Evolutionary conservation across 2,888 invertebrate species (phyloP).

Genomic region (Erannis defoliaria): DNA sequence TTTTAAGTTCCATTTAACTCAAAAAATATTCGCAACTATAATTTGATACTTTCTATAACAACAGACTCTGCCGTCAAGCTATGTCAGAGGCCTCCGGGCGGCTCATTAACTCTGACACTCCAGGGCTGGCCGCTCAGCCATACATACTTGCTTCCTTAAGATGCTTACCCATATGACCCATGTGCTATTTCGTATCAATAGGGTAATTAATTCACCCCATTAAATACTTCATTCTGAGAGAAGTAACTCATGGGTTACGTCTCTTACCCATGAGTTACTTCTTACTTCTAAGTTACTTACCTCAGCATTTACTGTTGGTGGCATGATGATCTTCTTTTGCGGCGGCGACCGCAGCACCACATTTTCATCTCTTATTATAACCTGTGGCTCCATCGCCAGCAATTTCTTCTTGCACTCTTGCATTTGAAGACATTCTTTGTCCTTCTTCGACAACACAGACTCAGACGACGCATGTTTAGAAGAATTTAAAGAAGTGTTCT

Average conservation of each 20-base stretch:
- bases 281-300: conserved; percentile 56
- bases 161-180: too few relatives aligned
- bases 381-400: conserved; percentile 80
- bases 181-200: too few relatives aligned
- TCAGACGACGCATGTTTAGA: conserved; percentile 83
- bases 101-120: too few relatives aligned
- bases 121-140: too few relatives aligned
- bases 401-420: conserved; percentile 83
- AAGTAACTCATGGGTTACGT: not conserved
- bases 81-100: too few relatives aligned
- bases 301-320: conserved; percentile 79
- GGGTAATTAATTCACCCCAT: too few relatives aligned
- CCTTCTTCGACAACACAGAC: conserved; percentile 79
- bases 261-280: not conserved
- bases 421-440: conserved; percentile 80
- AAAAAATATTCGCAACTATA: too few relatives aligned
- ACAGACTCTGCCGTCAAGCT: too few relatives aligned
- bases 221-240: too few relatives aligned
- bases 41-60: too few relatives aligned
- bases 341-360: conserved; percentile 79
- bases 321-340: conserved; percentile 83
- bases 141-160: too few relatives aligned
- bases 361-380: conserved; percentile 82
- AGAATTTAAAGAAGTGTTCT: conserved; percentile 72
- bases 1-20: too few relatives aligned